Conservation (phyloP, 2,888 invertebrate genomes). For the Noctua janthe region DNA sequence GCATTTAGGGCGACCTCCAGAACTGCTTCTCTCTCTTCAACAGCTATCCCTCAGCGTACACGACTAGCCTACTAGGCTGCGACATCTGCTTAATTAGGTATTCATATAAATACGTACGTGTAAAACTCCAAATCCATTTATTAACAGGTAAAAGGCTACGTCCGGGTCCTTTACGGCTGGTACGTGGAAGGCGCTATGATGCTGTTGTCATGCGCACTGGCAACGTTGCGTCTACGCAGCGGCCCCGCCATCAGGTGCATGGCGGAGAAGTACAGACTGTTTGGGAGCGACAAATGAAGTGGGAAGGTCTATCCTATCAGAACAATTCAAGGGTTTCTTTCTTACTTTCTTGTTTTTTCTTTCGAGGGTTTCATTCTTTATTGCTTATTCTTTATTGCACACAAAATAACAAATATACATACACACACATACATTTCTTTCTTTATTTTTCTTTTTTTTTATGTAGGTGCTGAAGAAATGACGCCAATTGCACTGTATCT, state of each 20-base stretch:
- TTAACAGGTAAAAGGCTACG: slow-evolving; percentile 87
- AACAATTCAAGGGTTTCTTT: background rate
- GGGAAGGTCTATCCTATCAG: background rate
- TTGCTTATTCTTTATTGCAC: too few species aligned
- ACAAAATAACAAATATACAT: too few species aligned
- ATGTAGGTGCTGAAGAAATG: background rate
- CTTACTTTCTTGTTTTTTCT: too few species aligned
- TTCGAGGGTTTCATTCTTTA: too few species aligned
- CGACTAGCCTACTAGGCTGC: background rate
- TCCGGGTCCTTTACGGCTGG: slow-evolving; percentile 91
- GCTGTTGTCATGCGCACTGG: slow-evolving; percentile 91
- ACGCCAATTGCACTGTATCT: background rate
- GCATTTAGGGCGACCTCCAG: too few species aligned
- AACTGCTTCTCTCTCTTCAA: background rate
- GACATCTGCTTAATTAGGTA: background rate
- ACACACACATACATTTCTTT: too few species aligned
- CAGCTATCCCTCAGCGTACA: background rate
- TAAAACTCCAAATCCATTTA: background rate
- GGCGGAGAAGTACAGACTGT: slow-evolving; percentile 77
- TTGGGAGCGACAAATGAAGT: slow-evolving; percentile 47
- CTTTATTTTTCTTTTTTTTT: too few species aligned
- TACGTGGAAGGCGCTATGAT: slow-evolving; percentile 93
- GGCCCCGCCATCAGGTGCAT: slow-evolving; percentile 66
- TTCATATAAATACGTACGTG: background rate
- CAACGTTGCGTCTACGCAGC: slow-evolving; percentile 90